A percentile compares a stretch with the other conserved stretches of the same genome.
These are phyloP conservation scores for Nipponacmea schrenckii DNA, from an alignment of 2,888 invertebrate species.

Conservation along the genomic window DNA sequence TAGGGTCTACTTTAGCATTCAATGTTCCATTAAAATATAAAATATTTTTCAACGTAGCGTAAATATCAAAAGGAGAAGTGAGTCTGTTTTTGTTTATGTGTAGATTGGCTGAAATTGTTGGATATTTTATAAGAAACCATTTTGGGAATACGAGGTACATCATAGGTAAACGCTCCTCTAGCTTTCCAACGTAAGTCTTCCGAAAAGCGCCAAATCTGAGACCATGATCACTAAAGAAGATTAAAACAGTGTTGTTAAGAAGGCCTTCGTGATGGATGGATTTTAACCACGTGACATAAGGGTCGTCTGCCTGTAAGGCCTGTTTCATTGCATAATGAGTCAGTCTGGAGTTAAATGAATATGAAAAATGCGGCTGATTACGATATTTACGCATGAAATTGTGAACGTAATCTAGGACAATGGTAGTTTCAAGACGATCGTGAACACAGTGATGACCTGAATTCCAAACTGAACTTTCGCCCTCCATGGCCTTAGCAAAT, in stretches of 20 bases:
- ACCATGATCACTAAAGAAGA: constrained; percentile 84
- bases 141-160: constrained; percentile 78
- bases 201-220: constrained; percentile 86
- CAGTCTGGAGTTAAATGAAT: constrained; percentile 85
- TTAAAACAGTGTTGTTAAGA: constrained; percentile 41
- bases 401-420: constrained; percentile 77
- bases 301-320: constrained; percentile 78
- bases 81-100: constrained; percentile 75
- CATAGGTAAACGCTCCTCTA: constrained; percentile 88
- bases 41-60: constrained; percentile 81
- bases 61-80: constrained; percentile 84
- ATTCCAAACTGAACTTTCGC: constrained; percentile 45
- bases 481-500: constrained; percentile 74
- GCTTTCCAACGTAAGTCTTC: constrained; percentile 77
- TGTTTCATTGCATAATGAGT: constrained; percentile 86
- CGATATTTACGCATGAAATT: constrained; percentile 73
- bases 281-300: constrained; percentile 73
- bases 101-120: constrained; percentile 75
- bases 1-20: constrained; percentile 71
- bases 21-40: constrained; percentile 23
- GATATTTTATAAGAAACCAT: constrained; percentile 76
- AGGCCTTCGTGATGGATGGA: constrained; percentile 56
- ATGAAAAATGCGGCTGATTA: constrained; percentile 76
- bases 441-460: constrained; percentile 74
- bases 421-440: constrained; percentile 76